Conservation (phyloP, 2,888 invertebrate species). For the Campaea margaritaria region DNA sequence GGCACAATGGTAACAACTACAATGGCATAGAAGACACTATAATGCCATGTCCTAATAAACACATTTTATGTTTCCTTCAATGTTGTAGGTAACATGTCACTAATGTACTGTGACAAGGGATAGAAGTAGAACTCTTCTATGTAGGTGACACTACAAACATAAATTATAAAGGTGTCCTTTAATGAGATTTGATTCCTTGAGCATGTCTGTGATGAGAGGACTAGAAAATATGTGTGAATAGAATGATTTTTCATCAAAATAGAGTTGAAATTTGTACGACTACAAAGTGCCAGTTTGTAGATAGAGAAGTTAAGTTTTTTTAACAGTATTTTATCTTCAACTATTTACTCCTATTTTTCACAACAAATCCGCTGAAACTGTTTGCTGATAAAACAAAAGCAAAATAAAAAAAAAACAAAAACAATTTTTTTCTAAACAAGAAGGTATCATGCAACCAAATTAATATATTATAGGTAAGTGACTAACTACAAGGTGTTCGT, state of each 20-base stretch:
- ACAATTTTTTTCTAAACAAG: neutral
- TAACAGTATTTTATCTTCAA: too few species aligned
- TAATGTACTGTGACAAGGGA: conserved; percentile 13
- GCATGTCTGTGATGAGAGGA: neutral
- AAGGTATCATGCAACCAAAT: conserved; percentile 13
- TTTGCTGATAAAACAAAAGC: too few species aligned
- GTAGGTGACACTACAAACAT: neutral
- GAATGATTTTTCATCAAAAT: neutral
- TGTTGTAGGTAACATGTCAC: neutral
- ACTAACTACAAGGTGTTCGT: conserved; percentile 1
- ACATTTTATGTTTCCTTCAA: neutral
- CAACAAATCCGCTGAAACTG: too few species aligned
- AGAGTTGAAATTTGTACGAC: neutral
- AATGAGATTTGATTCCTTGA: neutral
- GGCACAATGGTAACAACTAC: conserved; percentile 8
- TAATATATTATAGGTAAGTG: neutral
- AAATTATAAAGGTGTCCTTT: neutral
- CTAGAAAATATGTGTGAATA: neutral
- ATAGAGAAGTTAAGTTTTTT: too few species aligned
- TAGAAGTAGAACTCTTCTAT: neutral
- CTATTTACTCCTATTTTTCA: too few species aligned
- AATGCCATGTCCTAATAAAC: conserved; percentile 5
- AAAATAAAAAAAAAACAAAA: neutral
- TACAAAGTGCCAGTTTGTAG: too few species aligned
- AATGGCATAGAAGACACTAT: neutral